Evolutionary conservation across 2,888 invertebrate species (phyloP).

Genomic region (Chorisops tibialis): DNA sequence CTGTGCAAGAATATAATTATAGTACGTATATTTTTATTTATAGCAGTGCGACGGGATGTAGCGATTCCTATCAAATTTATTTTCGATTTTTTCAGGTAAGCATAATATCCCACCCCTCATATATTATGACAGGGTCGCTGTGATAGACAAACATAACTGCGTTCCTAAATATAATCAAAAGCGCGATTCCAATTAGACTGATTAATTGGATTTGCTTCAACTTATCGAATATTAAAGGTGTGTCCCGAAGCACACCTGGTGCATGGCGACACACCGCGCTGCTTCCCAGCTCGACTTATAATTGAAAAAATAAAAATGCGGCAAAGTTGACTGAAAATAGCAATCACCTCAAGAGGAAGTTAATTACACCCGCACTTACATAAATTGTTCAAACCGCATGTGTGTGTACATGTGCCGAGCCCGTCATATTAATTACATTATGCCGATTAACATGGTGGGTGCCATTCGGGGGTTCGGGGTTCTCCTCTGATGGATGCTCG

Average conservation of each 20-base stretch:
- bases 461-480: not conserved
- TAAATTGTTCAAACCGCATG: not conserved
- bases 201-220: conserved; percentile 24
- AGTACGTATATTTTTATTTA: too few relatives aligned
- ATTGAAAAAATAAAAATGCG: too few relatives aligned
- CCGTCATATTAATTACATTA: conserved; percentile 28
- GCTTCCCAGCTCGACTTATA: too few relatives aligned
- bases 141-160: not conserved
- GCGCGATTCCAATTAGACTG: conserved; percentile 22
- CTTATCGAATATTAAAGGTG: conserved; percentile 31
- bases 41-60: too few relatives aligned
- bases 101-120: too few relatives aligned
- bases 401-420: conserved; percentile 21
- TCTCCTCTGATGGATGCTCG: conserved; percentile 15
- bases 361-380: conserved; percentile 23
- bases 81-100: too few relatives aligned
- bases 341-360: conserved; percentile 24
- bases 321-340: too few relatives aligned
- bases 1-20: too few relatives aligned
- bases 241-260: conserved; percentile 25
- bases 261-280: conserved; percentile 9
- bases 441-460: conserved; percentile 22
- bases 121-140: too few relatives aligned
- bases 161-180: conserved; percentile 21
- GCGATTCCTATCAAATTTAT: too few relatives aligned